Percentiles rank a stretch among this genome's conserved stretches.
These are phyloP conservation scores for Diadophis punctatus DNA, from an alignment of 2,113 vertebrate genomes.

Conservation along the genomic window DNA sequence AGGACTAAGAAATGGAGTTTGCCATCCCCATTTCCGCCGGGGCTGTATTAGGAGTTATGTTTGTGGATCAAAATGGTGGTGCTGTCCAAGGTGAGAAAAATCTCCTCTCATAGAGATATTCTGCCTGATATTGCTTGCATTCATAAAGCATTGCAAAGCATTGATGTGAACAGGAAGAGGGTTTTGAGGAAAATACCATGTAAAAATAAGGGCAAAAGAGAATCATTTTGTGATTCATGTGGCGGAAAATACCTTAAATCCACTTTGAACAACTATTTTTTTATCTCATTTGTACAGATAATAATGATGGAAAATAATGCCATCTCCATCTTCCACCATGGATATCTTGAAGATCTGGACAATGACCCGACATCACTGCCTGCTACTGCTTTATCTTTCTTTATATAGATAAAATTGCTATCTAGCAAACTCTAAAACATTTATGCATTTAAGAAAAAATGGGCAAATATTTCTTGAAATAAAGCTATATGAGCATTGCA, in stretches of 20 bases:
- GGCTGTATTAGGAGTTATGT: too few species aligned
- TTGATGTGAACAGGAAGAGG: too few species aligned
- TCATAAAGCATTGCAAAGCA: neutral
- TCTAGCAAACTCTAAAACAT: neutral
- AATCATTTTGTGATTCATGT: too few species aligned
- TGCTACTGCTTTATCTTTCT: neutral
- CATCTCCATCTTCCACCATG: neutral
- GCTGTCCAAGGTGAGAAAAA: neutral
- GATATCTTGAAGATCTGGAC: neutral
- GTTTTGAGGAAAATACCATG: too few species aligned
- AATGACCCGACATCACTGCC: neutral
- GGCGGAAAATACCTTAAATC: neutral
- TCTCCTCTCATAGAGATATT: neutral
- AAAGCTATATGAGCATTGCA: neutral
- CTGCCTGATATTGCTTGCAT: neutral
- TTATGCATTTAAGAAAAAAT: neutral
- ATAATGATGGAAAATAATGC: neutral
- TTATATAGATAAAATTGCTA: neutral
- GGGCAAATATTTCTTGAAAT: neutral
- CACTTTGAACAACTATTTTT: neutral
- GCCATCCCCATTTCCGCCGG: accelerated
- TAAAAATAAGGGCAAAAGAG: too few species aligned
- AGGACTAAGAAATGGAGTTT: too few species aligned
- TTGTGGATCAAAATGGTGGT: neutral
- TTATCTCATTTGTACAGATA: neutral